Percentiles rank a stretch among this genome's conserved stretches.
Evolutionary conservation across 2,888 invertebrate species (phyloP).

Genomic region (Andrena dorsata): DNA sequence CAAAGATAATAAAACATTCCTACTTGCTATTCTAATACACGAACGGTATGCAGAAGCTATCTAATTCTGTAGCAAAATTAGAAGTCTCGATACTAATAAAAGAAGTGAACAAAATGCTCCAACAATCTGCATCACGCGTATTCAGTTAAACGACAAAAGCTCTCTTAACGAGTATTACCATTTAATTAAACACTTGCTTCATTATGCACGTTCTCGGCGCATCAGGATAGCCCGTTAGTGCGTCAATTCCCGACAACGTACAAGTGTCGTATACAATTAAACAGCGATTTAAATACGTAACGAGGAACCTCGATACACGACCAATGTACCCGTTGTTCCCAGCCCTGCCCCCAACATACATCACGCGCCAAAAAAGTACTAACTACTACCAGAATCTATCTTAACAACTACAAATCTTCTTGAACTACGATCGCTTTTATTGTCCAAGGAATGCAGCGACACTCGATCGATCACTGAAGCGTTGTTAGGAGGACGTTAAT

Average conservation of each 20-base stretch:
- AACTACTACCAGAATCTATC: neutral
- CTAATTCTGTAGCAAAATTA: neutral
- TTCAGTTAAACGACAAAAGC: neutral
- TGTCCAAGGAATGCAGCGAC: too few species aligned
- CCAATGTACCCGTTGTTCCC: neutral
- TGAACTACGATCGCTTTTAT: too few species aligned
- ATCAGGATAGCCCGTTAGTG: constrained; percentile 30
- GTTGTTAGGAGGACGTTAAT: too few species aligned
- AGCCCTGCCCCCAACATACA: neutral
- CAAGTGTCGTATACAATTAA: constrained; percentile 27
- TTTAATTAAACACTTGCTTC: constrained; percentile 46
- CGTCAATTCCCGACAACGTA: constrained; percentile 21
- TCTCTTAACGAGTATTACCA: neutral
- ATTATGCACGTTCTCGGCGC: constrained; percentile 31
- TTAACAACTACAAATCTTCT: neutral
- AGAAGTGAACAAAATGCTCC: neutral
- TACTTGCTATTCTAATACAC: too few species aligned
- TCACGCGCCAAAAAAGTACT: neutral
- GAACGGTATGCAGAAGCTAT: neutral
- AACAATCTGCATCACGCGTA: neutral
- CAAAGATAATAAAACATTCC: too few species aligned
- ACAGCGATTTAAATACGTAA: constrained; percentile 30
- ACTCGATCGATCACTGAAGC: too few species aligned
- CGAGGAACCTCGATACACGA: neutral
- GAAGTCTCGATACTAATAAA: neutral